Conservation (phyloP, 2,113 vertebrate species). For the Perognathus longimembris region DNA sequence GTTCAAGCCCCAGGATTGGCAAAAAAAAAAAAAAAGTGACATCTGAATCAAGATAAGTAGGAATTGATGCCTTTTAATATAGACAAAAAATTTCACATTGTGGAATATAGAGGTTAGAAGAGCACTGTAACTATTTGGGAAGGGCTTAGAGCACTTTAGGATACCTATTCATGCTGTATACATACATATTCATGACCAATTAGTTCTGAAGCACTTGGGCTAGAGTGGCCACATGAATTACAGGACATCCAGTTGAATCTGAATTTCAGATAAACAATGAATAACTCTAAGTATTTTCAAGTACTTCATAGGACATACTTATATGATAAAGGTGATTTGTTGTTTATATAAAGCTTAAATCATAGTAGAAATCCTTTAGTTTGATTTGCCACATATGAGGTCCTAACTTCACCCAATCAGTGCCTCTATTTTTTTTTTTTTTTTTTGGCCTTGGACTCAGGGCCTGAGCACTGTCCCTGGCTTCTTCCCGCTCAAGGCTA, state of each 20-base stretch:
- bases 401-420: background rate
- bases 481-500: no score
- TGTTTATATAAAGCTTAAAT: conserved; percentile 13
- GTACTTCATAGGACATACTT: background rate
- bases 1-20: no score
- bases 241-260: background rate
- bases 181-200: background rate
- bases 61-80: background rate
- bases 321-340: background rate
- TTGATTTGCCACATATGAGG: background rate
- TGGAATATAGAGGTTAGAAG: background rate
- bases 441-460: no score
- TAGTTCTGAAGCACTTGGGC: background rate
- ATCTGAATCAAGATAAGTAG: background rate
- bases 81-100: background rate
- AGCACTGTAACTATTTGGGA: background rate
- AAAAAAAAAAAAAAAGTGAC: no score
- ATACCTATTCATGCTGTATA: background rate
- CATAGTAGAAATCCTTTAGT: background rate
- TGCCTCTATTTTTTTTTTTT: background rate
- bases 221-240: conserved; percentile 3
- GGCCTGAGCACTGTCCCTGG: no score
- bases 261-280: background rate
- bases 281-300: conserved; percentile 25
- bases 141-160: background rate